These are phyloP conservation scores for Sinonovacula constricta DNA, from an alignment of 1,140 invertebrate species.

Conservation along the genomic window DNA sequence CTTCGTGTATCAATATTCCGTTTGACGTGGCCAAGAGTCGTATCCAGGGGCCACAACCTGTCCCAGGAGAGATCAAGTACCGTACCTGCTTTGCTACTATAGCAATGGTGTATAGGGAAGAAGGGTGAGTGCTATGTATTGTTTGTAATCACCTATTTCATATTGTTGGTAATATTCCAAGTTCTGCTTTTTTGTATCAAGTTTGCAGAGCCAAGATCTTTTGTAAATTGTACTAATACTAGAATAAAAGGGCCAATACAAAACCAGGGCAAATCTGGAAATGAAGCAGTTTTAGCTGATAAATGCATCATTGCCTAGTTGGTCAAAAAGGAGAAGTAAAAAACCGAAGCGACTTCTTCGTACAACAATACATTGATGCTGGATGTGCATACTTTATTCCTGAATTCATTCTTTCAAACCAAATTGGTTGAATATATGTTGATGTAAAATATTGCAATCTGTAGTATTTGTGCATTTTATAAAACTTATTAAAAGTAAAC, in stretches of 20 bases:
- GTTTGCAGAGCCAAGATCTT: neutral
- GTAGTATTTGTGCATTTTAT: no score
- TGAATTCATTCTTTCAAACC: no score
- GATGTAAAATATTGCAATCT: no score
- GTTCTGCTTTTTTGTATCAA: neutral
- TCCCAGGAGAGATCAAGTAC: constrained; percentile 87
- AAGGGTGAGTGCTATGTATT: constrained; percentile 84
- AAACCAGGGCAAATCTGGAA: neutral
- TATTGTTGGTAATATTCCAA: neutral
- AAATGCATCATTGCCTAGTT: no score
- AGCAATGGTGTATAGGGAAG: constrained; percentile 87
- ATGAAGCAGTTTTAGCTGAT: no score
- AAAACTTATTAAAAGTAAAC: no score
- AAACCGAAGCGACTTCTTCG: no score
- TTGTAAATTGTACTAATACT: neutral
- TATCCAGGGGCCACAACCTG: constrained; percentile 93
- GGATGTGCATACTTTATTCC: no score
- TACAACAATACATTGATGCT: no score
- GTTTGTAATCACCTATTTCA: neutral
- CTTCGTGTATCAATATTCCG: constrained; percentile 93
- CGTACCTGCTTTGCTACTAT: constrained; percentile 87
- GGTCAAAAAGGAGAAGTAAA: no score
- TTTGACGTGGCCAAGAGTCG: constrained; percentile 97
- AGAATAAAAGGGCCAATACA: neutral
- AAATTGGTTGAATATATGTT: no score